Evolutionary conservation across 64 coral and sea anemone species (phyloP).

Genomic region (Pocillopora verrucosa): DNA sequence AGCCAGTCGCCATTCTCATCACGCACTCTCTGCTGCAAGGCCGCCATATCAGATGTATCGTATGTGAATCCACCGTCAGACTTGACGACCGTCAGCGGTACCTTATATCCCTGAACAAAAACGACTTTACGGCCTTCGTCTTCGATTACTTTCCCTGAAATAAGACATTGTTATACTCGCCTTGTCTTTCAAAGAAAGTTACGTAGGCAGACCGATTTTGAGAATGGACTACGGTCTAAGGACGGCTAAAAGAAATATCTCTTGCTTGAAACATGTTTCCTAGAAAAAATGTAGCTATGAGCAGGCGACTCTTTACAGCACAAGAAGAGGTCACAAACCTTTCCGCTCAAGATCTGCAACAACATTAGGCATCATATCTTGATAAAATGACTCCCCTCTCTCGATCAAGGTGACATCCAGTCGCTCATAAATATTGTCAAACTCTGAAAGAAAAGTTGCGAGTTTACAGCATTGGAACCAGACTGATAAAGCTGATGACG

Average conservation of each 20-base stretch:
- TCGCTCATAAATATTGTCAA: conserved; percentile 90
- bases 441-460: conserved; percentile 52
- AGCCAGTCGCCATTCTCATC: conserved; percentile 92
- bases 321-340: conserved; percentile 33
- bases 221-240: too few relatives aligned
- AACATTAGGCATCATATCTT: conserved; percentile 72
- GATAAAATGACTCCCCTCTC: conserved; percentile 98
- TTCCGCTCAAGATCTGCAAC: conserved; percentile 70
- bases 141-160: conserved; percentile 64
- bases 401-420: conserved; percentile 88
- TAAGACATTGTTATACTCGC: not conserved
- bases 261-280: too few relatives aligned
- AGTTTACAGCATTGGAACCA: not conserved
- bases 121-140: conserved; percentile 97
- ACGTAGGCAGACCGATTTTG: not conserved
- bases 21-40: conserved; percentile 77
- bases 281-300: too few relatives aligned
- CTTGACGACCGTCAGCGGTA: conserved; percentile 93
- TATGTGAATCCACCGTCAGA: conserved; percentile 98
- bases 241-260: too few relatives aligned
- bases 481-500: too few relatives aligned
- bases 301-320: too few relatives aligned
- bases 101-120: conserved; percentile 69
- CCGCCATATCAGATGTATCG: conserved; percentile 94
- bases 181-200: not conserved